phyloP scores from a whole-genome alignment of 2,888 invertebrate species.

The Argynnis bischoffii region DNA sequence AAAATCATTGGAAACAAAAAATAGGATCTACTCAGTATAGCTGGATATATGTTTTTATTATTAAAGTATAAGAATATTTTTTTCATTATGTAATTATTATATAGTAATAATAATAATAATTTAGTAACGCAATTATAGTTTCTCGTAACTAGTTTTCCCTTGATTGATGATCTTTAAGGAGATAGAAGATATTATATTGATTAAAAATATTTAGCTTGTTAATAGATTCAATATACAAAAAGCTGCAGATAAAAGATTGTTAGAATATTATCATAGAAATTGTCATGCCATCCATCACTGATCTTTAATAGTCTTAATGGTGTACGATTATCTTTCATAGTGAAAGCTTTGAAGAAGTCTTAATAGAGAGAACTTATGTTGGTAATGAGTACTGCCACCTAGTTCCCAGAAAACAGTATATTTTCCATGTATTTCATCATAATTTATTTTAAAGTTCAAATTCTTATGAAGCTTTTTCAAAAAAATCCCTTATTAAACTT shows the following conservation, averaged over 20 bases:
- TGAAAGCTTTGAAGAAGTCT: constrained; percentile 31
- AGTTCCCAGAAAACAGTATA: constrained; percentile 8
- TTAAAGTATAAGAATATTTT: background rate
- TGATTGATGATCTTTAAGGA: constrained; percentile 68
- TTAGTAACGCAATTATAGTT: constrained; percentile 50
- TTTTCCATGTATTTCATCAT: background rate
- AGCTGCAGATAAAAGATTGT: constrained; percentile 59
- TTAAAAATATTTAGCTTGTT: constrained; percentile 66
- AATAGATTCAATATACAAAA: constrained; percentile 64
- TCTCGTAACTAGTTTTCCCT: constrained; percentile 61
- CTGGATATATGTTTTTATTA: too few species aligned
- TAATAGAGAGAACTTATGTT: constrained; percentile 26
- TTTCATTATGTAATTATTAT: constrained; percentile 50
- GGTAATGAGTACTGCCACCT: constrained; percentile 18
- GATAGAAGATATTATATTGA: constrained; percentile 62
- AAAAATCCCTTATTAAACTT: too few species aligned
- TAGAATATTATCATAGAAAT: constrained; percentile 58
- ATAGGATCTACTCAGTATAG: too few species aligned
- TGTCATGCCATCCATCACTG: constrained; percentile 53
- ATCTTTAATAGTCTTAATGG: constrained; percentile 37
- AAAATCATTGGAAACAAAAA: too few species aligned
- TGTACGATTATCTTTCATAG: constrained; percentile 31
- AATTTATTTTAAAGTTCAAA: background rate
- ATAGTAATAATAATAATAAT: constrained; percentile 50
- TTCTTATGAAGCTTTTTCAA: too few species aligned